A percentile compares a stretch with the other conserved stretches of the same genome.
Conservation (phyloP, 1,140 invertebrate genomes). For the Heliconius hewitsoni region DNA sequence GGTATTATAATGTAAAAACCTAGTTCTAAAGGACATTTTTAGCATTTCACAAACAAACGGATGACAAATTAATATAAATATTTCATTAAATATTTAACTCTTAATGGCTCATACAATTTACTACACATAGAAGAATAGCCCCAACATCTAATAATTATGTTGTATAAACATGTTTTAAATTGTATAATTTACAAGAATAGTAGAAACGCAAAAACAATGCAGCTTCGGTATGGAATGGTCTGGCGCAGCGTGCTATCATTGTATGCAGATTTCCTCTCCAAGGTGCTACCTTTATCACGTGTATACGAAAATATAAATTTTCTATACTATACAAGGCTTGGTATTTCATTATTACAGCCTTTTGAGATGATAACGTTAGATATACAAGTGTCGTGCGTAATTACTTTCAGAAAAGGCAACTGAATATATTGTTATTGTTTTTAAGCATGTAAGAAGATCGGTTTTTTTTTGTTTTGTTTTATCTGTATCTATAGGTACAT, state of each 20-base stretch:
- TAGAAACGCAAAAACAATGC: conserved; percentile 26
- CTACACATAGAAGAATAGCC: neutral
- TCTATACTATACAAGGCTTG: conserved; percentile 46
- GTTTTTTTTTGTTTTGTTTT: neutral
- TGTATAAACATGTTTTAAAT: conserved; percentile 27
- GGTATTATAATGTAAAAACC: no score
- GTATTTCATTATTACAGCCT: conserved; percentile 53
- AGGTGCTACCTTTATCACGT: conserved; percentile 62
- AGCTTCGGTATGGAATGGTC: conserved; percentile 18
- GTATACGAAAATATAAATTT: conserved; percentile 60
- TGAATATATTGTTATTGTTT: neutral
- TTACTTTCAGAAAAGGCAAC: conserved; percentile 10
- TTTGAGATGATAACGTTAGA: conserved; percentile 31
- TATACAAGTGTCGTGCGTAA: conserved; percentile 27
- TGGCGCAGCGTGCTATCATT: conserved; percentile 47
- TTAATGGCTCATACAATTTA: neutral
- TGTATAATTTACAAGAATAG: conserved; percentile 26
- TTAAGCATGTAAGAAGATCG: neutral
- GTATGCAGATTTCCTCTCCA: conserved; percentile 68
- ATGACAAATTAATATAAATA: neutral
- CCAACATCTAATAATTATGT: conserved; percentile 21
- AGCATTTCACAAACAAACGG: neutral
- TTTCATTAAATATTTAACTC: neutral
- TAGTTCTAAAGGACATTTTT: no score
- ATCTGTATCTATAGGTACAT: neutral